phyloP scores from a whole-genome alignment of 2,113 vertebrate species.

The Rhombomys opimus region DNA sequence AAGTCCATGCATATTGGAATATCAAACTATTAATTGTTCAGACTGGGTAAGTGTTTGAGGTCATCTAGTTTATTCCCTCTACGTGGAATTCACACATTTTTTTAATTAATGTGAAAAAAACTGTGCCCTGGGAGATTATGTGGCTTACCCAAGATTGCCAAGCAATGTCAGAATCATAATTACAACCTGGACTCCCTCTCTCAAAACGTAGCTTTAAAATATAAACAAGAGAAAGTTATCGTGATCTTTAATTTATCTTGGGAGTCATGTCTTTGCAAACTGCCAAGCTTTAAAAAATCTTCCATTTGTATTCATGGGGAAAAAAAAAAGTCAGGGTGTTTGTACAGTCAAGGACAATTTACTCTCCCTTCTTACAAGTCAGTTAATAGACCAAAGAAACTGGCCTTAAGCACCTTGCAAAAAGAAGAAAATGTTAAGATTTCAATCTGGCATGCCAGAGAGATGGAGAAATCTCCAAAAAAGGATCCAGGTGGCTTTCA shows the following conservation, averaged over 20 bases:
- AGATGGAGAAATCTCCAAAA: conserved; percentile 15
- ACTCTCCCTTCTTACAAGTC: conserved; percentile 68
- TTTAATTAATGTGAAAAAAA: conserved; percentile 66
- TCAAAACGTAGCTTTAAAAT: conserved; percentile 24
- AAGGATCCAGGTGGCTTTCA: background rate
- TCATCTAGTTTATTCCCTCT: conserved; percentile 58
- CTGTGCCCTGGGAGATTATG: conserved; percentile 64
- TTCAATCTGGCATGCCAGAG: conserved; percentile 38
- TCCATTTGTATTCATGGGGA: conserved; percentile 74
- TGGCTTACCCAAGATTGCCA: conserved; percentile 57
- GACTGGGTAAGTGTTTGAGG: conserved; percentile 56
- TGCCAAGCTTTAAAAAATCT: conserved; percentile 75
- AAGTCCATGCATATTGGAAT: conserved; percentile 53
- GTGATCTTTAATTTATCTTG: conserved; percentile 77
- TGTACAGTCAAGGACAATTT: conserved; percentile 78
- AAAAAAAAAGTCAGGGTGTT: conserved; percentile 67
- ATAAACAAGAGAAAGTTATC: conserved; percentile 38
- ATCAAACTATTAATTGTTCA: conserved; percentile 35
- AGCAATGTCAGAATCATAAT: conserved; percentile 70
- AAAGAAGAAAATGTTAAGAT: conserved; percentile 58
- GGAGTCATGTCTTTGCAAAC: conserved; percentile 74
- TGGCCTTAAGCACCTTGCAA: conserved; percentile 69
- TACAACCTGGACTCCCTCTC: conserved; percentile 23
- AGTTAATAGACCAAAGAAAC: conserved; percentile 77
- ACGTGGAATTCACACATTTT: conserved; percentile 68